phyloP scores from a whole-genome alignment of 2,113 vertebrate genomes.

The Anguilla japonica region DNA sequence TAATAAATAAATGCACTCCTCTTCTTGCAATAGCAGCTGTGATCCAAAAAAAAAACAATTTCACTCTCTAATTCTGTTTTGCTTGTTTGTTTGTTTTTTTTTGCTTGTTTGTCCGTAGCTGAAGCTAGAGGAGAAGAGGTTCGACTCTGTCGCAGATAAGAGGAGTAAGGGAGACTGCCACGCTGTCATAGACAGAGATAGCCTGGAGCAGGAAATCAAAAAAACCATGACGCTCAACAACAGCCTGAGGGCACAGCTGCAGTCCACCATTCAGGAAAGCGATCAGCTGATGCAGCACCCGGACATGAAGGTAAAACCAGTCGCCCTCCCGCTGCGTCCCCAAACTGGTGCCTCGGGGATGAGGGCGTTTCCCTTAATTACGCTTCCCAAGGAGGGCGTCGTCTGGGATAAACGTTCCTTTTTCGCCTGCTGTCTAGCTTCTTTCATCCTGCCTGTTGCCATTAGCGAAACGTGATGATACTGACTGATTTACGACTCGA shows the following conservation, averaged over 20 bases:
- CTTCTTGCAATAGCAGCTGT: background rate
- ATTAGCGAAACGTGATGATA: no score
- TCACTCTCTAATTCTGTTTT: constrained; percentile 26
- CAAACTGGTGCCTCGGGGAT: background rate
- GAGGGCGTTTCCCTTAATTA: background rate
- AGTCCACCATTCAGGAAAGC: constrained; percentile 65
- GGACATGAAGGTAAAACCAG: constrained; percentile 77
- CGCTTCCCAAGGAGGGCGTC: background rate
- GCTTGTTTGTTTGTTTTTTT: background rate
- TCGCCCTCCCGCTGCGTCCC: background rate
- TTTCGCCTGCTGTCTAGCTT: background rate
- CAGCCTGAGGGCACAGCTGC: constrained; percentile 68
- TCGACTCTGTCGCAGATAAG: constrained; percentile 46
- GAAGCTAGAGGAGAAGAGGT: constrained; percentile 67
- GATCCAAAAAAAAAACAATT: background rate
- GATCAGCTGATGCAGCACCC: constrained; percentile 65
- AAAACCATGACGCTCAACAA: constrained; percentile 77
- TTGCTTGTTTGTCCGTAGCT: background rate
- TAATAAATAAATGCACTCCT: background rate
- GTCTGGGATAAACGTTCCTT: background rate
- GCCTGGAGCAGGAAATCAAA: constrained; percentile 77
- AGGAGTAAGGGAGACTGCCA: constrained; percentile 67
- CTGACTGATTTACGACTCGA: background rate
- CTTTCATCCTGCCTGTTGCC: background rate
- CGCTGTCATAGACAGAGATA: constrained; percentile 74